Conservation (phyloP, 2,113 vertebrate genomes). For the Laticauda laticaudata region DNA sequence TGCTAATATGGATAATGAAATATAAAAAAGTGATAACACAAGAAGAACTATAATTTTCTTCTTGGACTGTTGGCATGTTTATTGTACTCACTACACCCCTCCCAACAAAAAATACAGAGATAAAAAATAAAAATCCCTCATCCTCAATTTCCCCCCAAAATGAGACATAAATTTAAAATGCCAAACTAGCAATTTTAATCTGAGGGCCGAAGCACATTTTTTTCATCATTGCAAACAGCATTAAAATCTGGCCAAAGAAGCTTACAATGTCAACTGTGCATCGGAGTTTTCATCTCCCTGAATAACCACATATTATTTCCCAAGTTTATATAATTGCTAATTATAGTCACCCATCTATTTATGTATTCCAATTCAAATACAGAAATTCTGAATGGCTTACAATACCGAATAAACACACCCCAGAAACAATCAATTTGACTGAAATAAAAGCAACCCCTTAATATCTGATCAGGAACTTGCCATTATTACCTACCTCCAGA, state of each 20-base stretch:
- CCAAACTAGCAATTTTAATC: not conserved
- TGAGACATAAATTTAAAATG: not conserved
- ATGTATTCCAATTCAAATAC: not conserved
- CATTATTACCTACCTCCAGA: not conserved
- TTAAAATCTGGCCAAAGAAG: not conserved
- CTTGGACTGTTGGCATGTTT: not conserved
- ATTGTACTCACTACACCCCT: not conserved
- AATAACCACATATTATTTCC: not conserved
- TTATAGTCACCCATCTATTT: not conserved
- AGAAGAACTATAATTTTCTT: not conserved
- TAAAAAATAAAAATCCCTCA: not conserved
- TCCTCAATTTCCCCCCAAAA: not conserved
- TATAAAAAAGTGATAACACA: not conserved
- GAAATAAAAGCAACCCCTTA: not conserved
- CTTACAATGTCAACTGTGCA: not conserved
- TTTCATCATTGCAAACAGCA: not conserved
- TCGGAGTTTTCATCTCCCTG: not conserved
- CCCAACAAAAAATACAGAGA: not conserved
- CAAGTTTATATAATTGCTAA: not conserved
- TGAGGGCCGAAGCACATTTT: not conserved
- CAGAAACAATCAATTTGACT: not conserved
- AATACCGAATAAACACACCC: not conserved
- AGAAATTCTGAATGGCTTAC: not conserved
- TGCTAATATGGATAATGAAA: not conserved
- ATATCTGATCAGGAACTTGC: not conserved